Conservation (phyloP, 2,113 vertebrate genomes). For the Salvator merianae region DNA sequence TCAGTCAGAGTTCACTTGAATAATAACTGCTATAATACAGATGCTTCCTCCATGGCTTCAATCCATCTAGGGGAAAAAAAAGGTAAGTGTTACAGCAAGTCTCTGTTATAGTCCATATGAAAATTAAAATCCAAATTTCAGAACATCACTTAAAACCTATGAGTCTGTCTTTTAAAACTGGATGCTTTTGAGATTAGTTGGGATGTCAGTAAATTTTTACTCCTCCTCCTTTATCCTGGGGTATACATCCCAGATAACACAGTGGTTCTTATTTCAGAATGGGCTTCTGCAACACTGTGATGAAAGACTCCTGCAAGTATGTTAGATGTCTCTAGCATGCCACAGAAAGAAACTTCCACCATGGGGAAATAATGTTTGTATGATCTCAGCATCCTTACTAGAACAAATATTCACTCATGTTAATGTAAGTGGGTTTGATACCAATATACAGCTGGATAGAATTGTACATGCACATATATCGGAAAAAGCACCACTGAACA, state of each 20-base stretch:
- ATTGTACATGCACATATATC: neutral
- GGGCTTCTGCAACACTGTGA: neutral
- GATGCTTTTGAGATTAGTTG: neutral
- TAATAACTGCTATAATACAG: conserved; percentile 87
- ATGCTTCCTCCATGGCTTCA: conserved; percentile 94
- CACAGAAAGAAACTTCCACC: conserved; percentile 6
- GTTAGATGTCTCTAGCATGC: neutral
- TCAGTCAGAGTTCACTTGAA: conserved; percentile 55
- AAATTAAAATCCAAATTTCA: neutral
- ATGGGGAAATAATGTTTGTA: neutral
- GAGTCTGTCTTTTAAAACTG: neutral
- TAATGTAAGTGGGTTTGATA: neutral
- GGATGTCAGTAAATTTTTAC: neutral
- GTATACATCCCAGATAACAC: neutral
- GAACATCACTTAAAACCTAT: neutral
- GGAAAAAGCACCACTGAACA: neutral
- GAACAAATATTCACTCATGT: neutral
- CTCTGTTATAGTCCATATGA: neutral
- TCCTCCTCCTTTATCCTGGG: neutral
- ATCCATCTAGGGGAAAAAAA: conserved; percentile 78
- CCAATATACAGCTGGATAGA: neutral
- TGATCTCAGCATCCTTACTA: neutral
- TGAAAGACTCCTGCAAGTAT: neutral
- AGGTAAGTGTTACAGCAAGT: conserved; percentile 1
- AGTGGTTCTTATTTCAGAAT: neutral